A percentile compares a stretch with the other conserved stretches of the same genome.
phyloP scores from a whole-genome alignment of 2,797 vertebrate species.

The Okamejei kenojei region DNA sequence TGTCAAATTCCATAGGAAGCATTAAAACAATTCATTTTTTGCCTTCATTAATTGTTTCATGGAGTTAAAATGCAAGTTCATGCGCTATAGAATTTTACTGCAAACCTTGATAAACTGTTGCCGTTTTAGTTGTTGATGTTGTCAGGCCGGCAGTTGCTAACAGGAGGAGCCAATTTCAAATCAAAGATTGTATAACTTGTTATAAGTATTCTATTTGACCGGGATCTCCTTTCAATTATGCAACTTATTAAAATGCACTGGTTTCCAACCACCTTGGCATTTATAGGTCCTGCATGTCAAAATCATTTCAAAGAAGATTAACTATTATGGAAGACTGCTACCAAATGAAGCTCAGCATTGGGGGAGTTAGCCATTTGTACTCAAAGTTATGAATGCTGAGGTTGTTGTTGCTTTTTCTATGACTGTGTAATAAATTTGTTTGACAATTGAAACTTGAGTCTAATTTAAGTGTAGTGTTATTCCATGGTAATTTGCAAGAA shows the following conservation, averaged over 20 bases:
- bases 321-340: background rate
- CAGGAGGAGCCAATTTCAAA: background rate
- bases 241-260: background rate
- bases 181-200: background rate
- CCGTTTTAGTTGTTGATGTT: background rate
- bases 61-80: background rate
- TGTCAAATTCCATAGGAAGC: background rate
- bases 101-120: background rate
- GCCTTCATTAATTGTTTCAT: background rate
- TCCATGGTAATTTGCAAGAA: background rate
- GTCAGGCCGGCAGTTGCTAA: background rate
- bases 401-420: background rate
- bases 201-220: background rate
- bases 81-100: background rate
- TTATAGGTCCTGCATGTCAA: background rate
- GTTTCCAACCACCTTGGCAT: background rate
- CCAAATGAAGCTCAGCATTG: background rate
- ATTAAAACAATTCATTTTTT: background rate
- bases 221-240: background rate
- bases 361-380: background rate
- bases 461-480: background rate
- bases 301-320: background rate
- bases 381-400: background rate
- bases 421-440: slow-evolving; percentile 14
- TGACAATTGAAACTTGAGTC: slow-evolving; percentile 13